A percentile compares a stretch with the other conserved stretches of the same genome.
These are phyloP conservation scores for Hypena proboscidalis DNA, from an alignment of 2,888 invertebrate species.

Conservation along the genomic window DNA sequence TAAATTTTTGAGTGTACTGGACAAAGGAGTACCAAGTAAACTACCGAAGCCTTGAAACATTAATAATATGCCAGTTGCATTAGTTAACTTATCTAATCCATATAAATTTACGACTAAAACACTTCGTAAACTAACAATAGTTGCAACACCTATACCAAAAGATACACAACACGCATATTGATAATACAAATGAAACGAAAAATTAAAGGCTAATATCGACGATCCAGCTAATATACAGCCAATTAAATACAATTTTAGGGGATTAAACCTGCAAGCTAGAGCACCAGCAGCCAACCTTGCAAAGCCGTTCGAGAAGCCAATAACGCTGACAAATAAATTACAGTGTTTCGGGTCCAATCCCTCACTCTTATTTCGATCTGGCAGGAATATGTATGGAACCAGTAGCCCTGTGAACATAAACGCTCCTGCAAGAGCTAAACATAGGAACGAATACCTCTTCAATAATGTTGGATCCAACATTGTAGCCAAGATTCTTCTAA, in stretches of 20 bases:
- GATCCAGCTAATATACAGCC: constrained; percentile 52
- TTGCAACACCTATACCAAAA: constrained; percentile 66
- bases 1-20: constrained; percentile 56
- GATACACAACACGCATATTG: constrained; percentile 63
- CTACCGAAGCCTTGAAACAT: constrained; percentile 72
- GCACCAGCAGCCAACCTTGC: constrained; percentile 61
- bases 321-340: constrained; percentile 60
- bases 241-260: constrained; percentile 49
- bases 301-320: constrained; percentile 60
- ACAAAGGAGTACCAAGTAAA: constrained; percentile 67
- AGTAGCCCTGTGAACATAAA: constrained; percentile 63
- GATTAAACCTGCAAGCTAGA: constrained; percentile 59
- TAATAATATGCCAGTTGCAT: constrained; percentile 70
- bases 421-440: constrained; percentile 58
- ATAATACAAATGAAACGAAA: constrained; percentile 61
- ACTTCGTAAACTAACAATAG: constrained; percentile 63
- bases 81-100: constrained; percentile 74
- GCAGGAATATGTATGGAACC: constrained; percentile 68
- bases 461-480: constrained; percentile 75
- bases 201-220: constrained; percentile 58
- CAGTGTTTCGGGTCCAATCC: constrained; percentile 59
- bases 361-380: constrained; percentile 56
- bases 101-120: constrained; percentile 65
- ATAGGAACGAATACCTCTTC: constrained; percentile 61
- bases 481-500: constrained; percentile 69